Conservation (phyloP, 2,113 vertebrate genomes). For the Dromaius novaehollandiae region DNA sequence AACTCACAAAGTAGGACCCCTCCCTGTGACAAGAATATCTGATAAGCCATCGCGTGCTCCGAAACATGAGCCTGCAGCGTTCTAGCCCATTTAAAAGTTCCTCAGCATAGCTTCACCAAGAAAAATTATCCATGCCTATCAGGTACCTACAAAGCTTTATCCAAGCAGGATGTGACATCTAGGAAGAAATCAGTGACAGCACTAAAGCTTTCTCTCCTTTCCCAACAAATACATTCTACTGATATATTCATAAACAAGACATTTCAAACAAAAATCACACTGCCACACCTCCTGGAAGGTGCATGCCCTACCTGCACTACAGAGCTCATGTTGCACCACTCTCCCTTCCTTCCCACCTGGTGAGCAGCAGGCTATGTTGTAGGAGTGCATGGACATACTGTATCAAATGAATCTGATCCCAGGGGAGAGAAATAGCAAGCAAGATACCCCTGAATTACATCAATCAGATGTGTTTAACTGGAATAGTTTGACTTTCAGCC, state of each 20-base stretch:
- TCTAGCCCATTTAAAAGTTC: not conserved
- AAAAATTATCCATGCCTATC: not conserved
- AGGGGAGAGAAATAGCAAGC: not conserved
- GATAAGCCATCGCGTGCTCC: not conserved
- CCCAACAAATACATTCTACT: not conserved
- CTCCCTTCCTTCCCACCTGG: not conserved
- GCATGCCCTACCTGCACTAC: not conserved
- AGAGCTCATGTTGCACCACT: fast-evolving
- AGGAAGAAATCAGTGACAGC: not conserved
- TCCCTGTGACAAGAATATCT: not conserved
- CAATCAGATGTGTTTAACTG: not conserved
- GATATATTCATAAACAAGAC: not conserved
- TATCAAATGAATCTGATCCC: not conserved
- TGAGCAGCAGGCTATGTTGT: not conserved
- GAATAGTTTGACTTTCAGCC: not conserved
- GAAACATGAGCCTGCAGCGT: fast-evolving
- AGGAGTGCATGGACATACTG: fast-evolving
- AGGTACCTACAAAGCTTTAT: not conserved
- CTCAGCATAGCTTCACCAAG: not conserved
- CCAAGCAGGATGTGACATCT: not conserved
- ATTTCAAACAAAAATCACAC: not conserved
- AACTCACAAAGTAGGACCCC: not conserved
- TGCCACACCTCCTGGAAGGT: not conserved
- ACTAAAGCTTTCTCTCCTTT: not conserved
- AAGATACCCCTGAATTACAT: not conserved